Percentiles rank a stretch among this genome's conserved stretches.
phyloP scores from a whole-genome alignment of 1,140 invertebrate genomes.

The Orius laevigatus region DNA sequence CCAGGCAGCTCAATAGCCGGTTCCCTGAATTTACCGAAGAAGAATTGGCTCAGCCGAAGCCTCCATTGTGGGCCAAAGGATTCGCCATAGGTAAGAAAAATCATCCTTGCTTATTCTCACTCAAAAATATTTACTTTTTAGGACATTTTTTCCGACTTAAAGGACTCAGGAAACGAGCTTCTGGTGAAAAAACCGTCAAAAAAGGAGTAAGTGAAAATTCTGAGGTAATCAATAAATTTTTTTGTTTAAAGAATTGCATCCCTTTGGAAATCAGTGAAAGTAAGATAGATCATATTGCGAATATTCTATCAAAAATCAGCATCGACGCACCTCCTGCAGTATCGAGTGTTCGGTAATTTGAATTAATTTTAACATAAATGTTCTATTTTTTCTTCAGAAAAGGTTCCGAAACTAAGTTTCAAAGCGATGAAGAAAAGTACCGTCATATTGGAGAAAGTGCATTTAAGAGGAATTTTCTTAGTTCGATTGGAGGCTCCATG shows the following conservation, averaged over 20 bases:
- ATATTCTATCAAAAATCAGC: slow-evolving; percentile 1
- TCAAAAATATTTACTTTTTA: too few species aligned
- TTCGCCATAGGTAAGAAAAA: neutral
- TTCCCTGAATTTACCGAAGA: neutral
- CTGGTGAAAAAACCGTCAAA: slow-evolving; percentile 3
- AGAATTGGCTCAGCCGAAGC: neutral
- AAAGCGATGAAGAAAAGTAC: slow-evolving; percentile 24
- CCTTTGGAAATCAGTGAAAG: neutral
- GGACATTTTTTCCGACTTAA: too few species aligned
- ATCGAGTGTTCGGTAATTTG: neutral
- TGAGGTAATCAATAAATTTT: neutral
- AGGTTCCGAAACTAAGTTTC: neutral
- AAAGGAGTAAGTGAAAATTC: slow-evolving; percentile 1
- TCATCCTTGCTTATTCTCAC: neutral
- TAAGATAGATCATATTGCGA: slow-evolving; percentile 1
- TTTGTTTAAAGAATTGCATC: neutral
- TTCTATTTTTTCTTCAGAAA: slow-evolving; percentile 3
- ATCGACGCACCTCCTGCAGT: slow-evolving; percentile 3
- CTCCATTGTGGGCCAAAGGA: slow-evolving; percentile 4
- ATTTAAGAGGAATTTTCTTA: slow-evolving; percentile 24
- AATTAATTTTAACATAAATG: too few species aligned
- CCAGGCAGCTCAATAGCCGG: too few species aligned
- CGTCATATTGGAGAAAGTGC: slow-evolving; percentile 23
- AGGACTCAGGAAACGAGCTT: neutral
- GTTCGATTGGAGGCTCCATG: slow-evolving; percentile 23